Base-by-base conservation (phyloP, 1,140 invertebrate genomes). In the Polypedilum vanderplanki region DNA sequence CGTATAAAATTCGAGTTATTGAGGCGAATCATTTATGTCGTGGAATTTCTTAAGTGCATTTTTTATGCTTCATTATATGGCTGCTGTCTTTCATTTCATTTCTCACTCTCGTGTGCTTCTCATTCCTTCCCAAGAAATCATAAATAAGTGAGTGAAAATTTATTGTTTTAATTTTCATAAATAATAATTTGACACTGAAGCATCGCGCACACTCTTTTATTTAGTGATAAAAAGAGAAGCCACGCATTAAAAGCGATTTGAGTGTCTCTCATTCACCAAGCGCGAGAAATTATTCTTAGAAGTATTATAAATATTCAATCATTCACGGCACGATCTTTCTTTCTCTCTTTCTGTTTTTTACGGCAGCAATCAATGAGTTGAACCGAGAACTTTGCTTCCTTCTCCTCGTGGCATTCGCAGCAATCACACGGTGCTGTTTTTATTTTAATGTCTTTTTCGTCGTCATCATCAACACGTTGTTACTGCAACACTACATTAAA, bases 161-260 rank as follows among this genome's bases (percentile, higher is more conserved):
- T 70, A 70, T 70, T 70, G 65, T 70, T 70, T 70, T 70, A 70
- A 70, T 70, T 70, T 70, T 70, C 65, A 70, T 70, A 70, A 70
- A 20, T 70, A 18, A 70, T 70, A 70, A 70, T 70, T 70, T 22
- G 46, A 57, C 46, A 57, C 46, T 57, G 46, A 57, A 57, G 46
- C 24, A 57, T 12, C 46, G 7, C 10, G 46, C 12, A 15, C 12
- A 57, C 24, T 33, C 24, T 1, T n/a, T n/a, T n/a, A 15, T 4
- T 15, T 2, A 15, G 41, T 15, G 41, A 46, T 46, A 46, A 57
- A 57, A 57, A 57, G 4, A 12, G 12, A n/a, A n/a, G n/a, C 12
- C 46, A 57, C 46, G 46, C 46, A 57, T 57, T 57, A 12, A 57
- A 57, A 57, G n/a, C 46, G 46, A 57, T 57, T n/a, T n/a, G 46